Base-by-base conservation (phyloP, 2,113 vertebrate species). In the Carlito syrichta region DNA sequence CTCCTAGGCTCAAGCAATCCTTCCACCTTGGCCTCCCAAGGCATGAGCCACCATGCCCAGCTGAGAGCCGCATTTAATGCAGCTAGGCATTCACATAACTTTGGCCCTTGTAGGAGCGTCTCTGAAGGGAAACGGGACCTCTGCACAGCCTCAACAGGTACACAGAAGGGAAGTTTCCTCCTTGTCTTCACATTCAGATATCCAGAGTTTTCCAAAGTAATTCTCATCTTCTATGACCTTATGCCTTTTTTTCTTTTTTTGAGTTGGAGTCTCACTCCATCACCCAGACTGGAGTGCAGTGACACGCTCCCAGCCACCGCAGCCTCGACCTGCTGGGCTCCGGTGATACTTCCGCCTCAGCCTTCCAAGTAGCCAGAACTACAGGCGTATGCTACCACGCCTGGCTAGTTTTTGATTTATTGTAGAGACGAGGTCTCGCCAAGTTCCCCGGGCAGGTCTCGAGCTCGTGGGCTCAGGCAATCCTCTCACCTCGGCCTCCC, bases 41-140 rank as follows among this genome's bases (percentile, higher is more conserved):
- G n/a, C n/a, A n/a, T n/a, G n/a, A n/a, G n/a, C n/a, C n/a, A n/a
- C n/a, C n/a, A n/a, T n/a, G n/a, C n/a, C n/a, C n/a, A n/a, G n/a
- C n/a, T n/a, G n/a, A 62, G 30, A 50, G 66, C 11, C 2, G 8
- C 3, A 0, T 13, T 38, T 66, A 30, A 20, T 0, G 0, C 2
- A 48, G 23, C 38, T 11, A 14, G 38, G 35, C 43, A 5, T 30
- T 27, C 11, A 5, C 63, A 27, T 1, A n/a, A 1, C 38, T 43
- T n/a, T 3, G 11, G 23, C 17, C 43, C 50, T 52, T 52, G 62
- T 13, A 13, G 58, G 38, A 13, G 5, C 10, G 69, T n/a, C 83
- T 48, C 77, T 16, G 8, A 38, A 48, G 62, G 43, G 56, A 50
- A 45, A 43, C 3, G 58, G 32, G 30, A 27, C 5, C 43, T 38